Percentiles rank a stretch among this genome's conserved stretches.
These are phyloP conservation scores for Mimumesa dahlbomi DNA, from an alignment of 2,888 invertebrate species.

Conservation along the genomic window DNA sequence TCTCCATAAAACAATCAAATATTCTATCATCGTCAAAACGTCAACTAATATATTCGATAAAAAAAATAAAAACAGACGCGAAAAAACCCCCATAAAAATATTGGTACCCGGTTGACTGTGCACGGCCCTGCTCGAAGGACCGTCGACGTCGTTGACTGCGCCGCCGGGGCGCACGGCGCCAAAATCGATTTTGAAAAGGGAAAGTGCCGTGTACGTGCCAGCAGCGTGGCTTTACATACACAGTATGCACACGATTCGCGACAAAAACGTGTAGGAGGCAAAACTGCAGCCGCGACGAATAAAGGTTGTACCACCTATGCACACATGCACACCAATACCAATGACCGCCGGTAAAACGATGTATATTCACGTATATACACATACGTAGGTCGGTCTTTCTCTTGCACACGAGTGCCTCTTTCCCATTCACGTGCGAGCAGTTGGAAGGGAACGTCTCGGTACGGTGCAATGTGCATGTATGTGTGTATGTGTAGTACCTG, in stretches of 20 bases:
- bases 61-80: background rate
- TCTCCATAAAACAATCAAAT: too few species aligned
- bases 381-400: conserved; percentile 38
- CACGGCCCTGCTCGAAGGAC: conserved; percentile 54
- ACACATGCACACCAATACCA: conserved; percentile 3
- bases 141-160: conserved; percentile 64
- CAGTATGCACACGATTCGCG: conserved; percentile 39
- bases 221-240: conserved; percentile 57
- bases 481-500: conserved; percentile 49
- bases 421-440: conserved; percentile 43
- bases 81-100: background rate
- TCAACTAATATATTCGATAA: background rate
- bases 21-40: background rate
- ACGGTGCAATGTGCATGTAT: conserved; percentile 43
- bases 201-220: conserved; percentile 71
- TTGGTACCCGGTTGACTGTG: background rate
- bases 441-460: conserved; percentile 40
- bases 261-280: conserved; percentile 52
- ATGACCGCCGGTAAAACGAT: background rate
- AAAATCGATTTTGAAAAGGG: conserved; percentile 78
- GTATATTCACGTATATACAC: conserved; percentile 19
- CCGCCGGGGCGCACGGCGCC: conserved; percentile 64
- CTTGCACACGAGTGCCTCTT: conserved; percentile 38
- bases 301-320: conserved; percentile 37
- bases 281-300: conserved; percentile 47